These are phyloP conservation scores for Hypotaenidia okinawae DNA, from an alignment of 2,797 vertebrate species.

Conservation along the genomic window DNA sequence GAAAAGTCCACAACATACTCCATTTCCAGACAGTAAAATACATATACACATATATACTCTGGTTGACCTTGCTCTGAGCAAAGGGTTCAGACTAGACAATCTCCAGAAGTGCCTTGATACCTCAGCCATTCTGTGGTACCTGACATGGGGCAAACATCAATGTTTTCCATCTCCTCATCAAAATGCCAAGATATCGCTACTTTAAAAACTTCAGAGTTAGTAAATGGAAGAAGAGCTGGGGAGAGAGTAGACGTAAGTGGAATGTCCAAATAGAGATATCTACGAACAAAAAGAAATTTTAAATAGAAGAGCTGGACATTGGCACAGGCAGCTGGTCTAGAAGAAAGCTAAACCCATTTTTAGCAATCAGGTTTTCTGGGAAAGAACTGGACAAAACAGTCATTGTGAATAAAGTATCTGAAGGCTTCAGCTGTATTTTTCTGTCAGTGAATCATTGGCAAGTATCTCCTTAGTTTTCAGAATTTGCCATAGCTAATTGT, in stretches of 20 bases:
- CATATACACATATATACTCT: neutral
- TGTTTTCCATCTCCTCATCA: neutral
- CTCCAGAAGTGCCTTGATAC: neutral
- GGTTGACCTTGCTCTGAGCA: neutral
- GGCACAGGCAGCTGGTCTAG: neutral
- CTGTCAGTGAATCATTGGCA: neutral
- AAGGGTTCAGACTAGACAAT: neutral
- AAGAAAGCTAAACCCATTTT: neutral
- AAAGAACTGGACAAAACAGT: neutral
- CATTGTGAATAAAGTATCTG: neutral
- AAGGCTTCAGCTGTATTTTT: neutral
- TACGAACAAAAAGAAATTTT: neutral
- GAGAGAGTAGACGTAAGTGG: neutral
- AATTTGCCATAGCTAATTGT: neutral
- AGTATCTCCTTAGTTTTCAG: neutral
- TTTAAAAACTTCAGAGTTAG: neutral
- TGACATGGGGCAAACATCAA: neutral
- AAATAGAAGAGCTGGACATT: neutral
- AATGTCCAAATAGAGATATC: neutral
- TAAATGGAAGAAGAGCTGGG: neutral
- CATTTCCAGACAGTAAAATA: neutral
- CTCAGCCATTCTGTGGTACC: neutral
- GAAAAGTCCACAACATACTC: neutral
- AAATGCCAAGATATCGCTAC: neutral
- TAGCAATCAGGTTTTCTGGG: neutral